phyloP scores from a whole-genome alignment of 30 jellyfish, hydroid and myxozoan genomes.

The Sanderia malayensis region DNA sequence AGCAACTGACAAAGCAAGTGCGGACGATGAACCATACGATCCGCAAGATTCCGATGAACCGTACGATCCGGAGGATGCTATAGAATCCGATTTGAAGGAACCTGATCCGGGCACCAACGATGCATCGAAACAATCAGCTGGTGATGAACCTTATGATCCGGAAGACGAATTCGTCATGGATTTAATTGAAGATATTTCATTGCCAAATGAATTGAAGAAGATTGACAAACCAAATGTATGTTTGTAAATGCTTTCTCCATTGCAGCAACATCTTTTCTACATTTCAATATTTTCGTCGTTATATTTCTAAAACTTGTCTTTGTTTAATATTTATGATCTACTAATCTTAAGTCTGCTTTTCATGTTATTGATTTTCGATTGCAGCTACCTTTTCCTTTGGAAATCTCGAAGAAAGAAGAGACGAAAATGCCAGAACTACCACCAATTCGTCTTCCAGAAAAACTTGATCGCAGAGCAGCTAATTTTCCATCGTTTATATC shows the following conservation, averaged over 20 bases:
- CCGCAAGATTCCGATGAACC: neutral
- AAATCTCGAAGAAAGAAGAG: slow-evolving; percentile 58
- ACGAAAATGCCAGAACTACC: slow-evolving; percentile 88
- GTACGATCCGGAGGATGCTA: slow-evolving; percentile 25
- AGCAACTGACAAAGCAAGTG: neutral
- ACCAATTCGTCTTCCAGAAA: slow-evolving; percentile 70
- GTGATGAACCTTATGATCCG: slow-evolving; percentile 80
- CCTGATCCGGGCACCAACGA: slow-evolving; percentile 8
- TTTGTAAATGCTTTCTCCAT: neutral
- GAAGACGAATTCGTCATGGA: slow-evolving; percentile 90
- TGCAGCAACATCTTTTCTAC: no score
- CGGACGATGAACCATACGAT: neutral
- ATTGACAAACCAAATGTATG: slow-evolving; percentile 57
- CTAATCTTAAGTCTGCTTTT: no score
- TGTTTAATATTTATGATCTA: no score
- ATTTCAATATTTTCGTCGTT: no score
- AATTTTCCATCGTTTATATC: slow-evolving; percentile 20
- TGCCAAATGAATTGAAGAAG: slow-evolving; percentile 58
- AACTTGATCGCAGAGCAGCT: slow-evolving; percentile 35
- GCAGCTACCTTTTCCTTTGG: slow-evolving; percentile 80
- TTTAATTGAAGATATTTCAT: slow-evolving; percentile 80
- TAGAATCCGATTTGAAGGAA: slow-evolving; percentile 4
- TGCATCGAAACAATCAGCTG: slow-evolving; percentile 14
- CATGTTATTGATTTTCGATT: slow-evolving; percentile 4
- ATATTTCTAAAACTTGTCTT: no score